phyloP scores from a whole-genome alignment of 1,140 invertebrate species.

The Subanguina moxae region DNA sequence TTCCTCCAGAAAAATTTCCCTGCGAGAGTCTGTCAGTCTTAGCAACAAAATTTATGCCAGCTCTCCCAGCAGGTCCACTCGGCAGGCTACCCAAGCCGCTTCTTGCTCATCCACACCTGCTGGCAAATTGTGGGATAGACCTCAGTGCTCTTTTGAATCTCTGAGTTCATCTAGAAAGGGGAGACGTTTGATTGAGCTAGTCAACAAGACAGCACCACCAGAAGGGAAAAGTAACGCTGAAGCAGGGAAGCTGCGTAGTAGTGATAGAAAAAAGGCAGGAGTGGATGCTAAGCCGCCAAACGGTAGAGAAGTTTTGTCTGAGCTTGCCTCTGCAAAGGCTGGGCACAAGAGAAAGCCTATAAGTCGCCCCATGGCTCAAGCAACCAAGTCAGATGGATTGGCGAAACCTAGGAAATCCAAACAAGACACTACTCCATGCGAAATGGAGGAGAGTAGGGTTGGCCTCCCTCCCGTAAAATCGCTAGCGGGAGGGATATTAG shows the following conservation, averaged over 20 bases:
- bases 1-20: not conserved
- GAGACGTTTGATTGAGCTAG: not conserved
- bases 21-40: conserved; percentile 2
- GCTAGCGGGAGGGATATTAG: too few species aligned
- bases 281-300: too few species aligned
- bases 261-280: not conserved
- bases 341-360: not conserved
- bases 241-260: not conserved
- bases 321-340: too few species aligned
- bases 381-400: not conserved
- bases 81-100: not conserved
- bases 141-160: too few species aligned
- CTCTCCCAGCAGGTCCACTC: not conserved
- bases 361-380: not conserved
- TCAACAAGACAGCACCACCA: not conserved
- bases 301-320: too few species aligned
- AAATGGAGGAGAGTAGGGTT: conserved; percentile 4
- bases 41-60: not conserved
- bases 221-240: not conserved
- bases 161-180: not conserved
- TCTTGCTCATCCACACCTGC: too few species aligned
- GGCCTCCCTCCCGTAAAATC: too few species aligned
- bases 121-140: too few species aligned
- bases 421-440: too few species aligned
- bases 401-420: not conserved